Conservation (phyloP, 2,797 vertebrate genomes). For the Hydrophis major region DNA sequence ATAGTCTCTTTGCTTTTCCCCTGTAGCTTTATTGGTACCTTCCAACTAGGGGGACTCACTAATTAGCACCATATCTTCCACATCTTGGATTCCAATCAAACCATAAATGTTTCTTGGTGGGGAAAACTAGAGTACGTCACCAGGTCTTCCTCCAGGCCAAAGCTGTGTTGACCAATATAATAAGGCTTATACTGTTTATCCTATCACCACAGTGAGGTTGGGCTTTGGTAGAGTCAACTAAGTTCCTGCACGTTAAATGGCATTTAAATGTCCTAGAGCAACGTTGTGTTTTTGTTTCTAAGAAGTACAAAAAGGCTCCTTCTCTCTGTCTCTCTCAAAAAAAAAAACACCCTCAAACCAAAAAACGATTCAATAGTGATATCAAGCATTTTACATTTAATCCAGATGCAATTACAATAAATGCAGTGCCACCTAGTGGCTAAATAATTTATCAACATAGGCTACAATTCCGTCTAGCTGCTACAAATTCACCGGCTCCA, state of each 20-base stretch:
- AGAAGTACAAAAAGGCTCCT: neutral
- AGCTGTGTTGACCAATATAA: neutral
- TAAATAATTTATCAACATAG: neutral
- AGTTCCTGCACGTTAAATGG: neutral
- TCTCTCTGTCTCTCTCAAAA: neutral
- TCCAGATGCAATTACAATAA: neutral
- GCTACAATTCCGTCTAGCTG: neutral
- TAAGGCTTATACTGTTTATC: neutral
- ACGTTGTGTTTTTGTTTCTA: neutral
- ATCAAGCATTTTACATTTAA: neutral
- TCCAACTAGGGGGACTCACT: neutral
- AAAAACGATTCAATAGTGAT: neutral
- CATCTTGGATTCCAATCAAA: neutral
- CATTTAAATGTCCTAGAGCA: neutral
- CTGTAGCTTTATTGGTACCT: neutral
- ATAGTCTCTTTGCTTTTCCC: neutral
- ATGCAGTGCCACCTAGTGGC: neutral
- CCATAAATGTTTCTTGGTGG: neutral
- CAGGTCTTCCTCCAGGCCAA: neutral
- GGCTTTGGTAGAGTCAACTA: neutral
- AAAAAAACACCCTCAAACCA: neutral
- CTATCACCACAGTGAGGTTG: neutral
- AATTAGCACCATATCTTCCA: neutral
- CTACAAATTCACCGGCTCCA: neutral
- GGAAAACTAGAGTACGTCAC: neutral